Evolutionary conservation across 2,797 vertebrate species (phyloP).

Genomic region (Streptopelia turtur): DNA sequence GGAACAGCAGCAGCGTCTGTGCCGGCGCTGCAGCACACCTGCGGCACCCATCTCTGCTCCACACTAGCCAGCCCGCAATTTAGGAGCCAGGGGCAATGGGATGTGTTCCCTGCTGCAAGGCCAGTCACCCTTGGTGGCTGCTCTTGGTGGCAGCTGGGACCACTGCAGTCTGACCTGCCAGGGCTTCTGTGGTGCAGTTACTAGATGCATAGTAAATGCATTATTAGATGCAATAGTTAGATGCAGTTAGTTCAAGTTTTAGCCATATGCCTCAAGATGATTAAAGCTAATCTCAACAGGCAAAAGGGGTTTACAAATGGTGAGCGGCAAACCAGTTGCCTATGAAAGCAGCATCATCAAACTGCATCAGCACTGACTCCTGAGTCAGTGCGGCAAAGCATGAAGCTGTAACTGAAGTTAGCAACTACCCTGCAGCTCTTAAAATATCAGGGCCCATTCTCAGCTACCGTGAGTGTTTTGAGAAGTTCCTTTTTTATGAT

Average conservation of each 20-base stretch:
- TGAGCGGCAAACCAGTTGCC: neutral
- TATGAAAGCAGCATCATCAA: neutral
- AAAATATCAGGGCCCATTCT: neutral
- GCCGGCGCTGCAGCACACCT: neutral
- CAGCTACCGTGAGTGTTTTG: neutral
- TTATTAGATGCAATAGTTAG: too few species aligned
- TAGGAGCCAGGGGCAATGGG: fast-evolving
- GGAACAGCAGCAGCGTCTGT: neutral
- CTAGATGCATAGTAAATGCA: too few species aligned
- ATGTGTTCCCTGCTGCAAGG: neutral
- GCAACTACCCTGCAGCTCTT: neutral
- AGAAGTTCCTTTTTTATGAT: neutral
- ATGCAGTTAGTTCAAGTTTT: neutral
- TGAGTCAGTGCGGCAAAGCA: neutral
- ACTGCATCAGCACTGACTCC: neutral
- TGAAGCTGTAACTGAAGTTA: neutral
- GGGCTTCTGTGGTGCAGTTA: neutral
- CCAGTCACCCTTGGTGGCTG: neutral
- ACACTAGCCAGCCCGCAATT: neutral
- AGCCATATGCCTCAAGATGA: neutral
- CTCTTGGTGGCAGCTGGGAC: neutral
- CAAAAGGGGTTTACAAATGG: neutral
- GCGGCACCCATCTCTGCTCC: neutral
- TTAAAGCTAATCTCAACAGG: neutral
- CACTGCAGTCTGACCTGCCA: neutral